phyloP scores from a whole-genome alignment of 2,113 vertebrate genomes.

The Gobiocypris rarus region DNA sequence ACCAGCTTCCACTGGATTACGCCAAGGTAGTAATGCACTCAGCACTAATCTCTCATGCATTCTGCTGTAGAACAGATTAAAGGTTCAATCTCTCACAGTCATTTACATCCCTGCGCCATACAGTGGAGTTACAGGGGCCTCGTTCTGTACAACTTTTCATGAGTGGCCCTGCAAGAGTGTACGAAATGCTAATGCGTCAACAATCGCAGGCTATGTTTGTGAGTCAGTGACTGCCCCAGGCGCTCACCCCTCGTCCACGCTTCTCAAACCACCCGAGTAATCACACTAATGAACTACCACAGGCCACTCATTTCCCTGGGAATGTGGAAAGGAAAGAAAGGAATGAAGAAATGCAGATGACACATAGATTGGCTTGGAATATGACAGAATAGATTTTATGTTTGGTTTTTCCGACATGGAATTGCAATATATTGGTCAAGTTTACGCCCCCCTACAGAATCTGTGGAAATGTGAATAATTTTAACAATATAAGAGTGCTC shows the following conservation, averaged over 20 bases:
- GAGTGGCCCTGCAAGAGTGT: neutral
- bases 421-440: too few relatives aligned
- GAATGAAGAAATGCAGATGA: conserved; percentile 37
- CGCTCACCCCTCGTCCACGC: neutral
- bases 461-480: too few relatives aligned
- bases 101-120: neutral
- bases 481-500: too few relatives aligned
- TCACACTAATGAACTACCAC: conserved; percentile 49
- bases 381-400: neutral
- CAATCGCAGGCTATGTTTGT: neutral
- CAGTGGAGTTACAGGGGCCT: neutral
- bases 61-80: conserved; percentile 19
- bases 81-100: conserved; percentile 13
- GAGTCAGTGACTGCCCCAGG: neutral
- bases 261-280: conserved; percentile 33
- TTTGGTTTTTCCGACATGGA: neutral
- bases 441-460: too few relatives aligned
- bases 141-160: neutral
- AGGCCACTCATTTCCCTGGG: conserved; percentile 29
- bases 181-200: conserved; percentile 8
- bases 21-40: conserved; percentile 86
- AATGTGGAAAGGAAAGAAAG: conserved; percentile 42
- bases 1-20: conserved; percentile 90
- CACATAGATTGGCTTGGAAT: conserved; percentile 17
- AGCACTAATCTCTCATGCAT: conserved; percentile 2